Evolutionary conservation across 2,888 invertebrate genomes (phyloP).

Genomic region (Rhynchonema sp.): DNA sequence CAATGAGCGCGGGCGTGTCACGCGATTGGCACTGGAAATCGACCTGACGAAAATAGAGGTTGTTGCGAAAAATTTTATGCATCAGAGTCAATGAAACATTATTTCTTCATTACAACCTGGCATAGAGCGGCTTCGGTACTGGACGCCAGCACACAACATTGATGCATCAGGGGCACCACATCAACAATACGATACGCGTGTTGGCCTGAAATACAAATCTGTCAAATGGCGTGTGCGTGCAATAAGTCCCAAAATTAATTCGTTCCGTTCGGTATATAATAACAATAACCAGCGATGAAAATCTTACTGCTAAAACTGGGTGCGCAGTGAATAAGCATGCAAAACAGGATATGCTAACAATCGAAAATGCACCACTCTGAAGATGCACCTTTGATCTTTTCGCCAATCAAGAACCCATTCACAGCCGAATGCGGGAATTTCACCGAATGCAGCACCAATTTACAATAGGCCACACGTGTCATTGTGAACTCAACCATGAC

Average conservation of each 20-base stretch:
- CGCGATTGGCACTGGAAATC: conserved; percentile 55
- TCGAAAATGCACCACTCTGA: conserved; percentile 14
- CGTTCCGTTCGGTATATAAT: no score
- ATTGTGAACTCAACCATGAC: not conserved
- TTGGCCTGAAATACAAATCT: no score
- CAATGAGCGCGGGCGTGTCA: conserved; percentile 47
- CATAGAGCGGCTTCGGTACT: conserved; percentile 83
- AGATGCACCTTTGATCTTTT: conserved; percentile 16
- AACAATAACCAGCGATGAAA: no score
- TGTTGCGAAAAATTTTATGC: no score
- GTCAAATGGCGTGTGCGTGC: no score
- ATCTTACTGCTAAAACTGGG: no score
- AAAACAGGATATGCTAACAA: not conserved
- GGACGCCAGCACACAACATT: conserved; percentile 69
- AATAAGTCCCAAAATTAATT: no score
- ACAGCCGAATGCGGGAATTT: conserved; percentile 89
- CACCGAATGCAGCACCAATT: conserved; percentile 75
- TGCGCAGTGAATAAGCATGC: no score
- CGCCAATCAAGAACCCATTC: conserved; percentile 65
- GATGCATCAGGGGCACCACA: conserved; percentile 74
- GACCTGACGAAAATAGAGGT: conserved; percentile 41
- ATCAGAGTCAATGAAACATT: no score
- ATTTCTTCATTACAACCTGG: no score
- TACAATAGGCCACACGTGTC: conserved; percentile 52
- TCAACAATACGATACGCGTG: no score